These are phyloP conservation scores for Leptoclinus maculatus DNA, from an alignment of 2,797 vertebrate species.

Conservation along the genomic window DNA sequence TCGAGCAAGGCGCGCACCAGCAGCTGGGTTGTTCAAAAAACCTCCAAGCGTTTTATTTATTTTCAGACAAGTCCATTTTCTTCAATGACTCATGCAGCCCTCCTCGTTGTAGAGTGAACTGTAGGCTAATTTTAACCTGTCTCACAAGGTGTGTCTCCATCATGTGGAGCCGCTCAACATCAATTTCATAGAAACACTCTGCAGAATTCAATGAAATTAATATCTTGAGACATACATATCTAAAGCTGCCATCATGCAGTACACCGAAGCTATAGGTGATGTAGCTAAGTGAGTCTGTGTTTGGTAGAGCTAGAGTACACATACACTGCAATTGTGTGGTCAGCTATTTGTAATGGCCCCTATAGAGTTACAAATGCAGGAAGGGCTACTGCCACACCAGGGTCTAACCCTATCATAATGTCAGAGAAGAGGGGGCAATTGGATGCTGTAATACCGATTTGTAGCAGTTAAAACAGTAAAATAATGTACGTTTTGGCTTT, in stretches of 20 bases:
- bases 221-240: not conserved
- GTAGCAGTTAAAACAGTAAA: not conserved
- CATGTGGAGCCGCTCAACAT: slow-evolving; percentile 7
- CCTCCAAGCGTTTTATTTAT: not conserved
- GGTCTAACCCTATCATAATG: not conserved
- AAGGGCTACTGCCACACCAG: not conserved
- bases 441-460: not conserved
- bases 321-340: slow-evolving; percentile 1
- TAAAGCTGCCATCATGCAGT: not conserved
- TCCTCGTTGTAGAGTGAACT: not conserved
- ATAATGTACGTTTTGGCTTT: not conserved
- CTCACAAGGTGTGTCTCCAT: slow-evolving; percentile 7
- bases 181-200: not conserved
- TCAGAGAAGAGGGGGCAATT: not conserved
- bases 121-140: not conserved
- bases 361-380: slow-evolving; percentile 1
- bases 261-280: not conserved
- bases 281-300: not conserved
- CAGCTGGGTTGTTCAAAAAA: not conserved
- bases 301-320: not conserved
- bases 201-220: not conserved
- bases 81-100: not conserved
- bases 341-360: not conserved
- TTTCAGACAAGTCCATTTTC: not conserved
- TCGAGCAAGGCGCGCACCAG: slow-evolving; percentile 44